Base-by-base conservation (phyloP, 2,797 vertebrate species). In the Dallia pectoralis region DNA sequence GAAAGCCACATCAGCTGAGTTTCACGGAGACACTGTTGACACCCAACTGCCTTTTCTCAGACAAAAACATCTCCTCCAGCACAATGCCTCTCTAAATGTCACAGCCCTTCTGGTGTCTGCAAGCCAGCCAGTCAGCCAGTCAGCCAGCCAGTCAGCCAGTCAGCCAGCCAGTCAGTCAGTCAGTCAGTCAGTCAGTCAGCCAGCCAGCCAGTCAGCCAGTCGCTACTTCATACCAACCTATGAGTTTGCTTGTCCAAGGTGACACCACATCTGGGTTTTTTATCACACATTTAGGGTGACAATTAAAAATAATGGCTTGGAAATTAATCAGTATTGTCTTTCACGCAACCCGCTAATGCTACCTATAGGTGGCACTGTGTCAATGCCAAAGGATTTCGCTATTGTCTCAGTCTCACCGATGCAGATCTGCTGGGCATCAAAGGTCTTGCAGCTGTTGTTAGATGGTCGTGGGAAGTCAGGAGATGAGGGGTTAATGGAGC, bases 391-490 rank as follows among this genome's bases (percentile, higher is more conserved):
- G 11, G 22, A 59, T 25, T 59, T 3, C 25, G 53, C 25, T 11
- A 3, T 59, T n/a, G 53, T 59, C 53, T 59, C 22, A 25, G 70
- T 70, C 92, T 93, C 79, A 98, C 97, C 97, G 76, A 98, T 96
- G 0, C 97, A 99, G 79, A 97, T 94, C 91, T 98, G 97, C 88
- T 96, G 93, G 4, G 95, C 91, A 0, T 97, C 94, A 56, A 97
- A 94, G 1, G 95, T 98, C 91, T 97, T 98, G 93, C 97, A 99
- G 91, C 97, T 97, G 2, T 93, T 96, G 91, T 95, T 97, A 82
- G 96, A 95, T 0, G 96, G 92, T 25, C 94, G 91, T 40, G 92
- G 89, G 80, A 95, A 93, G 75, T 93, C 89, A 0, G 87, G 87
- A 0, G 89, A 86, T 0, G 90, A 92, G 25, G 92, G 90, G 89